Base-by-base conservation (phyloP, 2,888 invertebrate genomes). In the Lithophane ornitopus region DNA sequence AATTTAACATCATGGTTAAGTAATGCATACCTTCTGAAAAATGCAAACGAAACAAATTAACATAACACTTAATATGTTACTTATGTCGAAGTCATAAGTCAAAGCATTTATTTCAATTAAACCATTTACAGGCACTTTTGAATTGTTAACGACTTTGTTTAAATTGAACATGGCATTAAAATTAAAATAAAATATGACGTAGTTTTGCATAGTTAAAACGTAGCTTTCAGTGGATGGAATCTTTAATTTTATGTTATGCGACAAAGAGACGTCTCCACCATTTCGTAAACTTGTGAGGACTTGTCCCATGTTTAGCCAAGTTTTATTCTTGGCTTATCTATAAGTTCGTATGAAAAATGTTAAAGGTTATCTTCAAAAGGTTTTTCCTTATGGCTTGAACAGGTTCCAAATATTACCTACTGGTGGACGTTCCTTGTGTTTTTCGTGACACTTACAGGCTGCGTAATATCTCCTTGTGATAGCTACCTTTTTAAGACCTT, bases 251-350 rank as follows among this genome's bases (percentile, higher is more conserved):
- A 85, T 82, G 73, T 66, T 74, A 86, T 81, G 74, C 61, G 78
- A 65, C 70, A 81, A 79, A 84, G 39, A 78, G 19, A 80, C 63
- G 65, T 84, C 78, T 74, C 71, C 19, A 63, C 69, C 78, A 77
- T 88, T 84, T 80, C 62, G 71, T 74, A 76, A 82, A 88, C 82
- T 80, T 82, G 86, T 77, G 68, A 66, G 65, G 66, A 75, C 52
- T 82, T 65, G 61, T 74, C 56, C 52, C 59, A 75, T 86, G 85
- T 88, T 82, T 71, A 70, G 54, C 54, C 71, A 78, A 78, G 69
- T 84, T 86, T 87, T 86, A 81, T 86, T 88, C 72, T 70, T 52
- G 59, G 63, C 81, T 86, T 85, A 87, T 83, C 80, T 86, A 61
- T 63, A 72, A 62, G 77, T 80, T 80, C 76, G 41, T 75, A 65